Evolutionary conservation across 1,140 invertebrate species (phyloP).

Genomic region (Pissodes strobi): DNA sequence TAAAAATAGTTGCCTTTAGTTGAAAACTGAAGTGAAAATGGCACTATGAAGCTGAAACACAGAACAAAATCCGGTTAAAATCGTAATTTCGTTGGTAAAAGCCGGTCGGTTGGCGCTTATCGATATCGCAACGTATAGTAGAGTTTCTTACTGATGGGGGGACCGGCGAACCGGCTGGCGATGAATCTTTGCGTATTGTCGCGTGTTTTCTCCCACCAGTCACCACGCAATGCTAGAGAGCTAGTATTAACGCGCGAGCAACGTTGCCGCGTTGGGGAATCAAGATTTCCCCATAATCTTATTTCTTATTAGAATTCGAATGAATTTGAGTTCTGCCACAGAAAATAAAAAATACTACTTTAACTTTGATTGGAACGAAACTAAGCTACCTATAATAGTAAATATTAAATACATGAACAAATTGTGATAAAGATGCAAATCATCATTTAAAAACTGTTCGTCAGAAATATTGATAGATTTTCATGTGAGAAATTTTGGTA

Average conservation of each 20-base stretch:
- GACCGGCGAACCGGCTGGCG: conserved; percentile 13
- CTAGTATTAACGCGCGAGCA: not conserved
- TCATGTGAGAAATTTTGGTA: no score
- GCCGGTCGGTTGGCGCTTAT: not conserved
- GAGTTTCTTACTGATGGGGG: conserved; percentile 31
- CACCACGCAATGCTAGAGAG: conserved; percentile 2
- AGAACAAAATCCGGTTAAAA: not conserved
- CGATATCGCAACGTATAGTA: conserved; percentile 19
- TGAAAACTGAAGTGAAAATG: conserved; percentile 19
- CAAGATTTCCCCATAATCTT: not conserved
- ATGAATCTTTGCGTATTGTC: conserved; percentile 35
- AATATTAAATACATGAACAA: no score
- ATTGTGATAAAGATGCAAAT: no score
- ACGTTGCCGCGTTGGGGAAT: conserved; percentile 12
- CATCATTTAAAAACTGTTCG: no score
- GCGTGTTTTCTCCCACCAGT: conserved; percentile 33
- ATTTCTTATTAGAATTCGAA: no score
- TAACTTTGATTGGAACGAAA: no score
- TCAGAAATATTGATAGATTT: no score
- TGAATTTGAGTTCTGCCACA: no score
- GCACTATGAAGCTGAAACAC: not conserved
- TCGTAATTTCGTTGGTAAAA: conserved; percentile 7
- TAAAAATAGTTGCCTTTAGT: no score
- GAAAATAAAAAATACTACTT: no score
- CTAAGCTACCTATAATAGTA: no score